Evolutionary conservation across 2,797 vertebrate genomes (phyloP).

Genomic region (Pantherophis alleghaniensis): DNA sequence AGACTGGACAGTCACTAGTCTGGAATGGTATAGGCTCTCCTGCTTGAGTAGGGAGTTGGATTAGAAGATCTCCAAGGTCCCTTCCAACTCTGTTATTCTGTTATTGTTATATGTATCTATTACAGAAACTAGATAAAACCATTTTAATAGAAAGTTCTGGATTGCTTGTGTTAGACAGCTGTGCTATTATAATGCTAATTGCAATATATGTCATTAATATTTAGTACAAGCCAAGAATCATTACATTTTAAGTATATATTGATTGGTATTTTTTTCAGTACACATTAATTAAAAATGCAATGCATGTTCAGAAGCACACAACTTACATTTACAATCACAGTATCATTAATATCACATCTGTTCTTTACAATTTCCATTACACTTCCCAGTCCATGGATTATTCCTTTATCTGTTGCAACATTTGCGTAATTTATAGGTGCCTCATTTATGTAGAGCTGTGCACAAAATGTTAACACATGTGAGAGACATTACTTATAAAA

Average conservation of each 20-base stretch:
- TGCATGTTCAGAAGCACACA: fast-evolving
- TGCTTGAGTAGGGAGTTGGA: neutral
- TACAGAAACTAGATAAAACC: neutral
- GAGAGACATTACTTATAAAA: neutral
- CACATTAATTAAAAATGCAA: neutral
- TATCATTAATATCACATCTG: slow-evolving; percentile 80
- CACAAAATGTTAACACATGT: slow-evolving; percentile 11
- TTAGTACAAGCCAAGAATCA: neutral
- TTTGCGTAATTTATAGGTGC: slow-evolving; percentile 81
- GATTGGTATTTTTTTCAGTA: neutral
- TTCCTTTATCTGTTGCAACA: slow-evolving; percentile 81
- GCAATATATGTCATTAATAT: neutral
- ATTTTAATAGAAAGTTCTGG: neutral
- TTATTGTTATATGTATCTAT: neutral
- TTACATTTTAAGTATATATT: neutral
- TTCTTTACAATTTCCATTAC: slow-evolving; percentile 87
- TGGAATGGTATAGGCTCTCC: neutral
- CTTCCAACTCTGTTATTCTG: neutral
- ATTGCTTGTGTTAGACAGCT: neutral
- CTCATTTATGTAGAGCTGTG: slow-evolving; percentile 85
- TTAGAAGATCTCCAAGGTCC: neutral
- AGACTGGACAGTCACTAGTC: neutral
- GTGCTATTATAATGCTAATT: slow-evolving; percentile 2
- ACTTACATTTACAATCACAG: slow-evolving; percentile 65
- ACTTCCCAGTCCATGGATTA: slow-evolving; percentile 83